Conservation (phyloP, 2,888 invertebrate genomes). For the Nomada hirtipes region DNA sequence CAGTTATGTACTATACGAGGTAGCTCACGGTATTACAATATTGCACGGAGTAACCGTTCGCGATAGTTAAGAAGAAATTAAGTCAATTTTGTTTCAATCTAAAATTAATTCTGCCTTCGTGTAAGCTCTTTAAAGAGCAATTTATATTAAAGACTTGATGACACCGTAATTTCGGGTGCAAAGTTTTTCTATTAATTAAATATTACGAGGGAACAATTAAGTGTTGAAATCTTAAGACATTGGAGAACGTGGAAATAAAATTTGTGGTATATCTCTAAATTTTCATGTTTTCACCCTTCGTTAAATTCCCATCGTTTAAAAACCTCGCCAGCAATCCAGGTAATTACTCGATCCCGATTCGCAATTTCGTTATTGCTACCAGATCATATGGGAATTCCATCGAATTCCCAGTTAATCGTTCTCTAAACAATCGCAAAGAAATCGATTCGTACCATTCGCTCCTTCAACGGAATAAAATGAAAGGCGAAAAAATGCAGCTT, state of each 20-base stretch:
- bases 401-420: neutral
- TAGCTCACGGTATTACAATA: slow-evolving; percentile 19
- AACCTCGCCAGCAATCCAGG: neutral
- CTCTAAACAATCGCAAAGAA: neutral
- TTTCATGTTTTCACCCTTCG: too few species aligned
- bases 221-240: too few species aligned
- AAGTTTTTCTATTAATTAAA: too few species aligned
- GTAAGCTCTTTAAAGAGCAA: slow-evolving; percentile 1
- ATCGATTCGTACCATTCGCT: neutral
- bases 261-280: too few species aligned
- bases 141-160: neutral
- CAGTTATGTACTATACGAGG: neutral
- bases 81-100: slow-evolving; percentile 2
- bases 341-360: neutral
- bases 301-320: too few species aligned
- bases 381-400: neutral
- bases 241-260: too few species aligned
- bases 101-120: slow-evolving; percentile 7
- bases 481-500: neutral
- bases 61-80: slow-evolving; percentile 26
- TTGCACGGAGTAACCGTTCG: slow-evolving; percentile 19
- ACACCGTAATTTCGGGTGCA: neutral
- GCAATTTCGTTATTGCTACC: neutral
- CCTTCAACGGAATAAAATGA: neutral
- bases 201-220: too few species aligned